A percentile compares a stretch with the other conserved stretches of the same genome.
Evolutionary conservation across 2,797 vertebrate genomes (phyloP).

Genomic region (Siniperca scherzeri): DNA sequence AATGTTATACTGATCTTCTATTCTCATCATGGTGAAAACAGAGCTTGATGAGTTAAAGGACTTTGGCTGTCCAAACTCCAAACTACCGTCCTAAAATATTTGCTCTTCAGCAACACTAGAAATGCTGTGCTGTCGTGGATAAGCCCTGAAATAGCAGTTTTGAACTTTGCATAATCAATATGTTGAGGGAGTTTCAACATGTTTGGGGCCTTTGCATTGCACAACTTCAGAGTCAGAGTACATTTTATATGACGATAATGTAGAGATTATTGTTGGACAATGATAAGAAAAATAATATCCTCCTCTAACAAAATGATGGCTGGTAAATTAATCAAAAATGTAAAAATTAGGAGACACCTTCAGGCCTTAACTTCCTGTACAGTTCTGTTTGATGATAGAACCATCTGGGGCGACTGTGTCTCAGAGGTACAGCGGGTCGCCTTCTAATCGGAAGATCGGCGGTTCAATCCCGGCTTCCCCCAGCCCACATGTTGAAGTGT

Average conservation of each 20-base stretch:
- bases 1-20: not conserved
- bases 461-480: too few species aligned
- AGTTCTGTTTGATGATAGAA: too few species aligned
- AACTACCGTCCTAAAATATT: constrained; percentile 28
- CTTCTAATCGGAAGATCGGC: too few species aligned
- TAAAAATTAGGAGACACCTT: not conserved
- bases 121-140: not conserved
- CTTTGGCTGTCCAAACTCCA: constrained; percentile 45
- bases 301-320: not conserved
- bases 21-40: not conserved
- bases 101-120: constrained; percentile 6
- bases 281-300: not conserved
- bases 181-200: not conserved
- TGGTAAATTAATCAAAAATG: not conserved
- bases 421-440: too few species aligned
- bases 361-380: not conserved
- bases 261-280: not conserved
- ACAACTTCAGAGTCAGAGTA: not conserved
- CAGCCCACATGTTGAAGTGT: too few species aligned
- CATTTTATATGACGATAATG: not conserved
- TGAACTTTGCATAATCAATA: not conserved
- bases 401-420: too few species aligned
- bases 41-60: constrained; percentile 2
- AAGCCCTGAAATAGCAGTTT: constrained; percentile 12
- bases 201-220: not conserved